These are phyloP conservation scores for Telmatherina bonti DNA, from an alignment of 2,797 vertebrate genomes.

Conservation along the genomic window DNA sequence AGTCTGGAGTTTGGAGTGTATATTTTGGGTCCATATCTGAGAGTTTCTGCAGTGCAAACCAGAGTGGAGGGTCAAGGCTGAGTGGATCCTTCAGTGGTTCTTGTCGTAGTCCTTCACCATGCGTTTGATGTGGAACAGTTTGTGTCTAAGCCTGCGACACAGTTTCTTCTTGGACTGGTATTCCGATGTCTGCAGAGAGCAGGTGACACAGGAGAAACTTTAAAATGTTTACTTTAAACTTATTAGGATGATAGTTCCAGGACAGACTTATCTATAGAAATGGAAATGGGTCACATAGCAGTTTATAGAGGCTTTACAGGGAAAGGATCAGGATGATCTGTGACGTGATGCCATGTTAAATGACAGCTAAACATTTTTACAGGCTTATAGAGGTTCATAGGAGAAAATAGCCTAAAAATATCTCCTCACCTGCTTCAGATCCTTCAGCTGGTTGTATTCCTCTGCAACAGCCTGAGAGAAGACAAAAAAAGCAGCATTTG, in stretches of 20 bases:
- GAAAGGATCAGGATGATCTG: no score
- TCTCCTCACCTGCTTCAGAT: constrained; percentile 86
- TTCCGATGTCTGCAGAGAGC: constrained; percentile 80
- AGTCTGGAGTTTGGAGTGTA: constrained; percentile 66
- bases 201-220: constrained; percentile 8
- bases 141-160: constrained; percentile 86
- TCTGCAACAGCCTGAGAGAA: constrained; percentile 83
- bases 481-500: neutral
- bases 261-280: neutral
- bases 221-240: neutral
- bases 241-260: neutral
- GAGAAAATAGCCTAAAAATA: neutral
- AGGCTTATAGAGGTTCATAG: no score
- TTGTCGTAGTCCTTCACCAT: constrained; percentile 90
- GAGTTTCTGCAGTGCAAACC: constrained; percentile 34
- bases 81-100: constrained; percentile 67
- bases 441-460: constrained; percentile 90
- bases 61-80: constrained; percentile 16
- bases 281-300: neutral
- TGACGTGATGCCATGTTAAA: neutral
- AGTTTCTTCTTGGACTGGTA: constrained; percentile 87
- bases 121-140: constrained; percentile 90
- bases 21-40: constrained; percentile 33
- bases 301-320: no score
- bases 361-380: no score